Base-by-base conservation (phyloP, 35 echinoderm and acorn worm species). In the Stichopus chloronotus region DNA sequence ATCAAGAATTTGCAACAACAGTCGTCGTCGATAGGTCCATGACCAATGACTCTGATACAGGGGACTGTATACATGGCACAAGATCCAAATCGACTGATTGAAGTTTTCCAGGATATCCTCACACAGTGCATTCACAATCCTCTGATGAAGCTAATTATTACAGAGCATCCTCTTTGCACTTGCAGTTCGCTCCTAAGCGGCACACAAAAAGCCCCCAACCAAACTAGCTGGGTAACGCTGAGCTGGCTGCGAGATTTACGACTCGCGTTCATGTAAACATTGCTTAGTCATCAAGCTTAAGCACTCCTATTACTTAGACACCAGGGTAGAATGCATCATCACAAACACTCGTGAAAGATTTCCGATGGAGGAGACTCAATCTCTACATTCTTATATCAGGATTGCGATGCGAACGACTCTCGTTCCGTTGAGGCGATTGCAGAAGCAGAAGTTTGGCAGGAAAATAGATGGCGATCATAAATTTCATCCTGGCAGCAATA, bases 211-310 rank as follows among this genome's bases (percentile, higher is more conserved):
- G 19, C 69, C 69, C 69, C 30, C 30, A 43, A 43, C 30, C 30
- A 43, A 43, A 3, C 30, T 43, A 43, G 30, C 30, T 74, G 69
- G 19, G 61, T 21, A 20, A 7, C 17, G n/a, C n/a, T n/a, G n/a
- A 20, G 22, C 69, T 65, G 61, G 61, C 11, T 2, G 69, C 69
- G 58, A n/a, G 10, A 85, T 85, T 85, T 85, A 85, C 19, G 82
- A 58, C 55, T 85, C 5, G 52, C 52, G 82, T 85, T 53, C 55
- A 85, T 58, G 82, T 85, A 85, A 85, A 85, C 82, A 85, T 58
- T 85, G 17, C 43, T 85, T 56, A 85, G 55, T 85, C 82, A 85
- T 85, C 82, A 85, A 25, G n/a, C 82, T 58, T 30, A 85, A 56
- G 19, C 55, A 56, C 57, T 85, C 57, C 82, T 58, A 58, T 85